Base-by-base conservation (phyloP, 2,888 invertebrate species). In the Heliconius ismenius region DNA sequence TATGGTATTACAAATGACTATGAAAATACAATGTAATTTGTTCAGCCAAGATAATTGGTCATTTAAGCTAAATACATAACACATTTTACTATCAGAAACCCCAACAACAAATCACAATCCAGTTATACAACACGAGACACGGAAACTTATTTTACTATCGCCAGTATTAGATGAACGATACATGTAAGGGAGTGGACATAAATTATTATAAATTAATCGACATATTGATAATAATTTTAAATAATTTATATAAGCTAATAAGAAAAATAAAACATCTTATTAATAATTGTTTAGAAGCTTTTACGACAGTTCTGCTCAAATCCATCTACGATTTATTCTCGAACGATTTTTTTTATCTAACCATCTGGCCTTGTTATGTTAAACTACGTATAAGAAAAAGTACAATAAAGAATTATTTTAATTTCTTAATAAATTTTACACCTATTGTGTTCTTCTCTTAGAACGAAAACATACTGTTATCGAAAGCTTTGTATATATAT, bases 161-260 rank as follows among this genome's bases (percentile, higher is more conserved):
- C 43, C n/a, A 43, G 32, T 39, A 28, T 62, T 67, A 72, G 72
- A 76, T 72, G 36, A 64, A 58, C 26, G 76, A 76, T 76, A 72
- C 15, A 70, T 54, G 39, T 62, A 73, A 73, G 62, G 62, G 18
- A 36, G 36, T 24, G 39, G n/a, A 24, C 13, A 39, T 73, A 58
- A 18, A 15, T 36, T 39, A 13, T 65, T 65, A 39, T 36, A 11
- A 65, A n/a, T 39, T 24, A 13, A 39, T 39, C 13, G 28, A n/a
- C 4, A 36, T 36, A 11, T 21, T 36, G 4, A n/a, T 36, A 32
- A 11, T 24, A 26, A 62, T 62, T 21, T 11, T 58, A 21, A 49
- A 21, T 49, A 49, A 0, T 49, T 18, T 7, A 49, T 18, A 49
- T 49, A 39, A 39, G 0, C 10, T 39, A 11, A 39, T 21, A 21